Base-by-base conservation (phyloP, 2,888 invertebrate genomes). In the Abrostola triplasia region DNA sequence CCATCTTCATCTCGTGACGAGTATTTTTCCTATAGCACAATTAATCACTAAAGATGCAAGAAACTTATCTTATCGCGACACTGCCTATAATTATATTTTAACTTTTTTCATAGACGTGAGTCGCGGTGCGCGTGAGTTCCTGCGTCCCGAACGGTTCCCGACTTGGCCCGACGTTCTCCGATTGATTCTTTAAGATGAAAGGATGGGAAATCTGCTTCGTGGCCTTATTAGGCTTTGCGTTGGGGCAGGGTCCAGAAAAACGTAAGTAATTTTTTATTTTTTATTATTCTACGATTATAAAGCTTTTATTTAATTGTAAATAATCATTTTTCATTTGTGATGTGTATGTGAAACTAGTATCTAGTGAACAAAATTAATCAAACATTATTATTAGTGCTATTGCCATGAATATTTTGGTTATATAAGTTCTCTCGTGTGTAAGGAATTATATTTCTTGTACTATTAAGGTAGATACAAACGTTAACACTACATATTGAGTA, bases 21-120 rank as follows among this genome's bases (percentile, higher is more conserved):
- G 90, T 92, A 84, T 87, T 92, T 92, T 91, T 92, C 92, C 92
- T 91, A 90, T 84, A 88, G 76, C 83, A 60, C 85, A 88, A 90
- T 89, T 90, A 89, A 91, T 91, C 89, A 90, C 78, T 81, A 77
- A 63, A 78, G 76, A 79, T 74, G 67, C 79, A 89, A 91, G 91
- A 89, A 89, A 74, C 65, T 83, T 90, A 91, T 91, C 92, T 92
- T 91, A 92, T 90, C 91, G 71, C 35, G 61, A 62, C 44, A 61
- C 54, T 62, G 67, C 58, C 74, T 75, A 72, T 82, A 81, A 81
- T 84, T 88, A 82, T 83, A 87, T 81, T 83, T 85, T 77, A 80
- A 78, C 81, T 83, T 86, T 87, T 86, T 86, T 85, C 76, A 68
- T 85, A 92, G 92, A 87, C 87, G 87, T 87, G 88, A 88, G 83